Evolutionary conservation across 2,797 vertebrate genomes (phyloP).

Genomic region (Leucoraja ocellata): DNA sequence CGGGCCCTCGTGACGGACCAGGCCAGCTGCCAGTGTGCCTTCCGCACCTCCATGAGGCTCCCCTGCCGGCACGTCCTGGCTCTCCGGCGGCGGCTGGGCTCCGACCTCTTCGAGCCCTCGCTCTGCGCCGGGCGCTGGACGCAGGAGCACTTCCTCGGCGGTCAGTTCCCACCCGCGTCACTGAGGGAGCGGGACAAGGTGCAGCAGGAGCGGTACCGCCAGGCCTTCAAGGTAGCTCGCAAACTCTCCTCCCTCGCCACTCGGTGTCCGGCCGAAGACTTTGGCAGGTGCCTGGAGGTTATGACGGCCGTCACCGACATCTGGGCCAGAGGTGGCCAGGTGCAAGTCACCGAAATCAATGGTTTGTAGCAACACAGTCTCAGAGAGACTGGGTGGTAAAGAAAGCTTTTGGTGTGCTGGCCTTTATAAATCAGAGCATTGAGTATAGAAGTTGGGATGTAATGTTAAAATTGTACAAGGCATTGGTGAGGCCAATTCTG

Average conservation of each 20-base stretch:
- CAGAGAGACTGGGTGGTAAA: not conserved
- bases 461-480: too few relatives aligned
- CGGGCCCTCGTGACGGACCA: not conserved
- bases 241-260: not conserved
- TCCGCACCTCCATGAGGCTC: slow-evolving; percentile 10
- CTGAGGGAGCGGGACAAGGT: too few relatives aligned
- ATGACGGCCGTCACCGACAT: slow-evolving; percentile 8
- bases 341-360: not conserved
- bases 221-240: not conserved
- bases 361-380: not conserved
- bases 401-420: too few relatives aligned
- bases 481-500: too few relatives aligned
- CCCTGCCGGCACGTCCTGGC: slow-evolving; percentile 28
- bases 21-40: slow-evolving; percentile 2
- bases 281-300: not conserved
- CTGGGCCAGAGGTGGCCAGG: slow-evolving; percentile 22
- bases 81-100: not conserved
- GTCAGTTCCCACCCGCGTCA: too few relatives aligned
- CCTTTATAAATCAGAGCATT: too few relatives aligned
- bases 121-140: not conserved
- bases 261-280: not conserved
- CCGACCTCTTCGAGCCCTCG: not conserved
- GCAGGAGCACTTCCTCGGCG: not conserved
- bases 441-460: too few relatives aligned
- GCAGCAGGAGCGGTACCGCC: not conserved